Base-by-base conservation (phyloP, 1,140 invertebrate species). In the Drosophila yakuba region DNA sequence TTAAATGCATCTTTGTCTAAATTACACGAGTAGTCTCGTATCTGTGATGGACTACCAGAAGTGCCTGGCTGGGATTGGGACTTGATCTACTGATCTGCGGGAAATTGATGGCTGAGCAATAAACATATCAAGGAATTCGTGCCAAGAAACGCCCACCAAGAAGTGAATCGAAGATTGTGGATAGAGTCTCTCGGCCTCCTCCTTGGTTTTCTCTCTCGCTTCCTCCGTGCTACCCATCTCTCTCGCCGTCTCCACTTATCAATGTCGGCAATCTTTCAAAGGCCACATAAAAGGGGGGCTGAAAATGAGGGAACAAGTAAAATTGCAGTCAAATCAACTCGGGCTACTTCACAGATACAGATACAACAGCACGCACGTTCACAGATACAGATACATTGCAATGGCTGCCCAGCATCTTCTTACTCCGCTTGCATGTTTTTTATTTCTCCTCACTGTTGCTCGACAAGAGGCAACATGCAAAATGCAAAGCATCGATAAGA, bases 401-500 rank as follows among this genome's bases (percentile, higher is more conserved):
- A 89, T 89, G 85, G 80, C 85, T 74, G 84, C 67, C 63, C 67
- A 59, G 60, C 75, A 58, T 78, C 55, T 35, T 36, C 50, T n/a
- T 8, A 10, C 28, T n/a, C 43, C 51, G 11, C 38, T 39, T 25
- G 25, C 12, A n/a, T 4, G 15, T 14, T 23, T 56, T 23, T n/a
- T 8, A n/a, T 3, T 25, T 25, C 15, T 25, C 83, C 67, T 73
- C 74, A 78, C 51, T 84, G 80, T 89, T 89, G 83, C 59, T 78
- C 77, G 80, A 89, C 82, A 86, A 82, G 71, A 67, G 78, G 83
- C 83, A 88, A 86, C 84, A 89, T 89, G 84, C 83, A 89, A 89
- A 86, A 89, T 90, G 84, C 84, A 89, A 89, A 89, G 84, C 84
- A 89, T 89, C 84, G 84, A 89, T 89, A 89, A 89, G 84, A 89